phyloP scores from a whole-genome alignment of 2,888 invertebrate genomes.

The Himalopsyche kuldschensis region DNA sequence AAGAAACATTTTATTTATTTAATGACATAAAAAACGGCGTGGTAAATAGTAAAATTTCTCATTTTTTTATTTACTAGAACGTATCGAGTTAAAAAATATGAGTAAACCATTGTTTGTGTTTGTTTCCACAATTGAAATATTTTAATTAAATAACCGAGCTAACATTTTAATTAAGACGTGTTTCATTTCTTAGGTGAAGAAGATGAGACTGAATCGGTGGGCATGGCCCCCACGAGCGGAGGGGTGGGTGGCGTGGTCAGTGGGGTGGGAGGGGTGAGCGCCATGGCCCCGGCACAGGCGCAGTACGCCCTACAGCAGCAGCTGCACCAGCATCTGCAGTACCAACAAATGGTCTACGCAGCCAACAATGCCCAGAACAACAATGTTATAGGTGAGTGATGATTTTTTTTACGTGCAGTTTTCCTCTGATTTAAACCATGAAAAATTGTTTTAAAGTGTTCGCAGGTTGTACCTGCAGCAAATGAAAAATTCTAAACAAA shows the following conservation, averaged over 20 bases:
- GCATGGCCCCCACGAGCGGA: background rate
- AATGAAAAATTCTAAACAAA: no score
- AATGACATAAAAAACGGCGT: no score
- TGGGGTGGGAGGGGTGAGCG: slow-evolving; percentile 41
- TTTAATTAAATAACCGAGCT: background rate
- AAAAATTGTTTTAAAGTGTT: no score
- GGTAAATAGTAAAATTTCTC: no score
- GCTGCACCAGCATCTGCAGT: slow-evolving; percentile 65
- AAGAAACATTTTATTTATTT: no score
- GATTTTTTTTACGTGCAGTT: background rate
- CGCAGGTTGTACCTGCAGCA: no score
- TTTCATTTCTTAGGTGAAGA: slow-evolving; percentile 55
- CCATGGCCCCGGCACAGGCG: slow-evolving; percentile 59
- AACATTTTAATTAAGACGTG: background rate
- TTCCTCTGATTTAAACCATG: no score
- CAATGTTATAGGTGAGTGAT: slow-evolving; percentile 60
- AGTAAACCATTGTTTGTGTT: no score
- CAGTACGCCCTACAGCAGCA: slow-evolving; percentile 65
- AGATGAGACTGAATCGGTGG: slow-evolving; percentile 40
- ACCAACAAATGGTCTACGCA: slow-evolving; percentile 54
- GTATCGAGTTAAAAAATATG: no score
- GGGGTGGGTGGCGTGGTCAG: slow-evolving; percentile 40
- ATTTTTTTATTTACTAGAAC: no score
- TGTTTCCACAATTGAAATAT: no score
- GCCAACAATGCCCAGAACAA: slow-evolving; percentile 54